Base-by-base conservation (phyloP, 1,140 invertebrate species). In the Drosophila tristis region DNA sequence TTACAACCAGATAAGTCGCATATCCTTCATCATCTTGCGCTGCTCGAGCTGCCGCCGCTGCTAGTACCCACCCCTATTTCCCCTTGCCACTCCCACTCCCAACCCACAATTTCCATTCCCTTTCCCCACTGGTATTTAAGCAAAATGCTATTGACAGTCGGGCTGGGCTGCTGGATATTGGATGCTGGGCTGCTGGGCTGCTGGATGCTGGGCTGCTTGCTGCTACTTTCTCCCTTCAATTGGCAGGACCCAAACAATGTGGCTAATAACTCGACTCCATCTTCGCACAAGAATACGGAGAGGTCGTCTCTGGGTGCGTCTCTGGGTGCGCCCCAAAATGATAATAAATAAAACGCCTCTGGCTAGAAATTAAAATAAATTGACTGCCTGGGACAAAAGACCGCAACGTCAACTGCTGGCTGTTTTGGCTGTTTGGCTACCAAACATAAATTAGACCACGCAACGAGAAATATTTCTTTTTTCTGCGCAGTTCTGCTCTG, bases 361-460 rank as follows among this genome's bases (percentile, higher is more conserved):
- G 73, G 82, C 66, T 73, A 84, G 76, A 87, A 87, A 89, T 87
- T 87, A 87, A 87, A 87, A 87, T 89, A 87, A 87, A 87, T 87
- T 87, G 82, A 87, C 82, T 87, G 84, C 78, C 86, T 79, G 82
- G 78, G 78, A 79, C 77, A 61, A 67, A 70, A 63, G 73, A 62
- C 77, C 72, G 61, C 78, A 70, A 64, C 77, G 61, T 78, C 74
- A 81, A 87, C 73, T 75, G 73, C 47, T 74, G 60, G 72, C 35
- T 39, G 35, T 39, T 39, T 39, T 39, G 35, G 35, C 35, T 39
- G 35, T 35, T 29, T 35, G 31, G 31, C 71, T 74, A 51, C 45
- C 78, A 78, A 64, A 62, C 66, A 71, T 53, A 55, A 73, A 59
- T 70, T 72, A 68, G 59, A 76, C 35, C 59, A 58, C 42, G 20